Conservation (phyloP, 2,797 vertebrate genomes). For the Macrochelys suwanniensis region DNA sequence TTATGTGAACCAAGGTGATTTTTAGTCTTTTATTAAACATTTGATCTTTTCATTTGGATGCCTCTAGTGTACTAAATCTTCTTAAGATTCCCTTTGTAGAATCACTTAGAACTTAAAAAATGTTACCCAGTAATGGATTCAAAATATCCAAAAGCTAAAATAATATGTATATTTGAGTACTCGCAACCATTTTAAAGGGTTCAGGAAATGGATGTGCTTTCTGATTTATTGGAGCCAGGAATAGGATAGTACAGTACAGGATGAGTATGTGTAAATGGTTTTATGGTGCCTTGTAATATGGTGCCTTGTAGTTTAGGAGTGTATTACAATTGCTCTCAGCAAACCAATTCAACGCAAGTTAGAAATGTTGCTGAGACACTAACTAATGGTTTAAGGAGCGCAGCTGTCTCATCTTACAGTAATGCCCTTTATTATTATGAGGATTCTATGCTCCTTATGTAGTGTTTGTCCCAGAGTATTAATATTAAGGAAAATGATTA, state of each 20-base stretch:
- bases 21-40: constrained; percentile 27
- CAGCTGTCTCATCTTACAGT: neutral
- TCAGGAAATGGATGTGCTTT: neutral
- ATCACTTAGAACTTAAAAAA: constrained; percentile 54
- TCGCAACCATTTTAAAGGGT: neutral
- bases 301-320: constrained; percentile 28
- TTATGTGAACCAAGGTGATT: constrained; percentile 45
- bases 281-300: constrained; percentile 25
- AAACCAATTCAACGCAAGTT: constrained; percentile 14
- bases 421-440: neutral
- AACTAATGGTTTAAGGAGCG: constrained; percentile 3
- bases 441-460: neutral
- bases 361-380: neutral
- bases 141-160: constrained; percentile 36
- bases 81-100: constrained; percentile 54
- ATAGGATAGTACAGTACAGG: neutral
- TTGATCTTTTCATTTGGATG: constrained; percentile 41
- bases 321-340: constrained; percentile 29
- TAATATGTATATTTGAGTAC: neutral
- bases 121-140: constrained; percentile 27
- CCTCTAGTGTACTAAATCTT: neutral
- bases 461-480: neutral
- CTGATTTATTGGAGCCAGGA: neutral
- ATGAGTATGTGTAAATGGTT: neutral
- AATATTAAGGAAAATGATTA: constrained; percentile 2